A percentile compares a stretch with the other conserved stretches of the same genome.
Conservation (phyloP, 1,140 invertebrate genomes). For the Drosophila quadrilineata region DNA sequence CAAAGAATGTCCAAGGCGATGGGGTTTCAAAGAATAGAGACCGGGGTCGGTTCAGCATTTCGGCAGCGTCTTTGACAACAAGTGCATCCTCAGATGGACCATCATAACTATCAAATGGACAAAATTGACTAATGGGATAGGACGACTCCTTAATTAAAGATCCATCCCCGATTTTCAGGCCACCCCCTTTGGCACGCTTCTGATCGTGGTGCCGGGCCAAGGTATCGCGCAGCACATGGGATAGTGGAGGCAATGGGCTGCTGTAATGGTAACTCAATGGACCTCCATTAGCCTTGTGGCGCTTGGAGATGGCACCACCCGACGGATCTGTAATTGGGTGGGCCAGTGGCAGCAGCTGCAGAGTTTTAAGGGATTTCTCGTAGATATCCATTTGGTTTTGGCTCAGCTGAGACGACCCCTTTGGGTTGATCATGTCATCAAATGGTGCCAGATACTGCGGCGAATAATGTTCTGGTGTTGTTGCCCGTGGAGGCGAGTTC, state of each 20-base stretch:
- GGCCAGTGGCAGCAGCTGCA: constrained; percentile 46
- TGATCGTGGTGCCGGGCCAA: constrained; percentile 1
- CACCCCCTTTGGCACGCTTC: constrained; percentile 34
- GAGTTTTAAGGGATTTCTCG: constrained; percentile 22
- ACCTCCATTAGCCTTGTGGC: neutral
- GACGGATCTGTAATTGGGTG: constrained; percentile 43
- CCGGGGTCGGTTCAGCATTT: constrained; percentile 20
- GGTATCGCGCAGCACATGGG: constrained; percentile 19
- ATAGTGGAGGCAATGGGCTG: constrained; percentile 36
- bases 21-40: constrained; percentile 24
- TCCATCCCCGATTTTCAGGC: neutral
- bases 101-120: constrained; percentile 48
- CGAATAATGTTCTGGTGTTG: too few relatives aligned
- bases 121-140: constrained; percentile 41
- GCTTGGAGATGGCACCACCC: constrained; percentile 58
- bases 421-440: too few relatives aligned
- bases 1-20: constrained; percentile 17
- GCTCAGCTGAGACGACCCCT: too few relatives aligned
- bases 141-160: neutral
- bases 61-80: constrained; percentile 21
- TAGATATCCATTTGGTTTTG: too few relatives aligned
- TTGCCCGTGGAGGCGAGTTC: too few relatives aligned
- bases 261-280: constrained; percentile 15
- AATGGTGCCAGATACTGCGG: too few relatives aligned
- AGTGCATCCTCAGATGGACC: constrained; percentile 61